Percentiles rank a stretch among this genome's conserved stretches.
Evolutionary conservation across 1,140 invertebrate species (phyloP).

Genomic region (Papilio xuthus): DNA sequence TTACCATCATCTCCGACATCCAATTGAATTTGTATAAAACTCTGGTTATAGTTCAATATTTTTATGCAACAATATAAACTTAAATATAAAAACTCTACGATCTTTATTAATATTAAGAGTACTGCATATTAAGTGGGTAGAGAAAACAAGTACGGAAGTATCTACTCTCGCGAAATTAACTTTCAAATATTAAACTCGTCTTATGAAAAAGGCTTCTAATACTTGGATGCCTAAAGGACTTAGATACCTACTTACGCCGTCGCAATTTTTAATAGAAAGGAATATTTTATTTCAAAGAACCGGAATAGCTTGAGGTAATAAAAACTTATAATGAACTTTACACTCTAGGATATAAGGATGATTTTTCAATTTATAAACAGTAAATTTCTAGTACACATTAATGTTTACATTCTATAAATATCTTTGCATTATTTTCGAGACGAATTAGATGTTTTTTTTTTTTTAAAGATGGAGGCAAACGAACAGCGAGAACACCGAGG

Average conservation of each 20-base stretch:
- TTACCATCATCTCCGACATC: too few relatives aligned
- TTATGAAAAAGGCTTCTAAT: constrained; percentile 36
- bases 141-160: constrained; percentile 29
- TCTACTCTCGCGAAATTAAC: constrained; percentile 37
- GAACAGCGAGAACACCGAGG: too few relatives aligned
- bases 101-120: constrained; percentile 31
- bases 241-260: constrained; percentile 35
- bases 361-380: neutral
- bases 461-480: too few relatives aligned
- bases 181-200: constrained; percentile 37
- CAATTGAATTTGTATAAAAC: too few relatives aligned
- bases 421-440: neutral
- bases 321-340: constrained; percentile 10
- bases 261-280: constrained; percentile 22
- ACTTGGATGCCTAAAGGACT: constrained; percentile 31
- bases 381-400: neutral
- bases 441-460: neutral
- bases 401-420: neutral
- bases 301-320: neutral
- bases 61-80: too few relatives aligned
- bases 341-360: neutral
- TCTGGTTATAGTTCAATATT: too few relatives aligned
- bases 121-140: constrained; percentile 34
- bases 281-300: constrained; percentile 18
- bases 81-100: neutral